Evolutionary conservation across 1,140 invertebrate genomes (phyloP).

Genomic region (Hycleus cichorii): DNA sequence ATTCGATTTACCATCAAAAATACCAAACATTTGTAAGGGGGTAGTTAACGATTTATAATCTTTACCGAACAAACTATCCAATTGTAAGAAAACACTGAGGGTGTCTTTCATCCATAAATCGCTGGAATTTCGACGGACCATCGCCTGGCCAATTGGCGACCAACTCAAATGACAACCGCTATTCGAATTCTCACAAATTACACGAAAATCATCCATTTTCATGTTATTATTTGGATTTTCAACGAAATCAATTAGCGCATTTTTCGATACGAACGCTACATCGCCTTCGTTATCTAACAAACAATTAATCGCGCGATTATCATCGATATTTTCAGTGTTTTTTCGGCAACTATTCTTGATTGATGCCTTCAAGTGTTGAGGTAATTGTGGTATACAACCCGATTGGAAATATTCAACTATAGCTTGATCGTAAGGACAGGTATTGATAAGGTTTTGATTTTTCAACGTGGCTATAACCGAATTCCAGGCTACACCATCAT

Average conservation of each 20-base stretch:
- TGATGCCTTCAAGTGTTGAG: conserved; percentile 17
- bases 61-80: conserved; percentile 62
- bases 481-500: conserved; percentile 58
- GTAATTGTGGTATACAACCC: conserved; percentile 50
- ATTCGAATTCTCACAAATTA: conserved; percentile 48
- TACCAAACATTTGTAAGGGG: conserved; percentile 58
- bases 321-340: conserved; percentile 33
- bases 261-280: conserved; percentile 76
- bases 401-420: conserved; percentile 54
- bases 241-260: conserved; percentile 44
- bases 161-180: conserved; percentile 61
- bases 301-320: conserved; percentile 67
- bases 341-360: conserved; percentile 10
- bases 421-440: conserved; percentile 42
- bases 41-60: conserved; percentile 49
- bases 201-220: conserved; percentile 19
- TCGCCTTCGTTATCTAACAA: conserved; percentile 70
- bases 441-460: conserved; percentile 39
- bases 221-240: conserved; percentile 2
- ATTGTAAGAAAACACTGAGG: conserved; percentile 54
- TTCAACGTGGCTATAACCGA: conserved; percentile 52
- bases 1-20: conserved; percentile 52
- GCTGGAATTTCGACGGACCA: conserved; percentile 48
- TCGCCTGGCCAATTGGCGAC: conserved; percentile 57
- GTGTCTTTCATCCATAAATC: conserved; percentile 53